phyloP scores from a whole-genome alignment of 2,797 vertebrate species.

The Dromococcyx pavoninus region DNA sequence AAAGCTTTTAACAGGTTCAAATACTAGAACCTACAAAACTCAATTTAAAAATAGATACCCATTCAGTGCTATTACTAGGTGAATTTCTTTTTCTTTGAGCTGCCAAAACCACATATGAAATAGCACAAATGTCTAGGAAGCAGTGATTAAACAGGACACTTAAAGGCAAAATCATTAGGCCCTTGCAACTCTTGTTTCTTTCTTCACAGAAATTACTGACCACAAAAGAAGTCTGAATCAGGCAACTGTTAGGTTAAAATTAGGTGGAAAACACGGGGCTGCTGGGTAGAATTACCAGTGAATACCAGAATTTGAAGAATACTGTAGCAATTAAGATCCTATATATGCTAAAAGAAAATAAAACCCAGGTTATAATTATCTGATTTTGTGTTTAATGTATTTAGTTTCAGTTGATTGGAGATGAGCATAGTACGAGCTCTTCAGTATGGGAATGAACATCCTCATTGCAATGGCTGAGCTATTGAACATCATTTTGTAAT shows the following conservation, averaged over 20 bases:
- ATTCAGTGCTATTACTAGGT: neutral
- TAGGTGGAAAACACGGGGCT: neutral
- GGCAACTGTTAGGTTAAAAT: neutral
- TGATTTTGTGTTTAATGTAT: neutral
- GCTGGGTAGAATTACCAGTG: neutral
- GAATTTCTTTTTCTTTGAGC: neutral
- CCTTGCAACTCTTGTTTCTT: neutral
- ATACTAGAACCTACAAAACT: neutral
- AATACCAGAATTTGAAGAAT: neutral
- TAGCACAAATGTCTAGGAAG: neutral
- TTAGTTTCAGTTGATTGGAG: constrained; percentile 4
- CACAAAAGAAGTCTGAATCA: neutral
- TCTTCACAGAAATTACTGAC: neutral
- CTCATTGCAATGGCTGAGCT: neutral
- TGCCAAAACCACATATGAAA: neutral
- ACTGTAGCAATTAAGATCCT: neutral
- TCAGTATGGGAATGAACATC: neutral
- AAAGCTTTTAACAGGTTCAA: neutral
- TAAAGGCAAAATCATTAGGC: neutral
- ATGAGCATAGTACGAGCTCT: neutral
- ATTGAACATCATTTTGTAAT: neutral
- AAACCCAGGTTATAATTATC: neutral
- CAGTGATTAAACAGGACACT: neutral
- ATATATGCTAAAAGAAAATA: neutral
- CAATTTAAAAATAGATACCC: neutral